These are phyloP conservation scores for Danio kyathit DNA, from an alignment of 2,797 vertebrate species.

Conservation along the genomic window DNA sequence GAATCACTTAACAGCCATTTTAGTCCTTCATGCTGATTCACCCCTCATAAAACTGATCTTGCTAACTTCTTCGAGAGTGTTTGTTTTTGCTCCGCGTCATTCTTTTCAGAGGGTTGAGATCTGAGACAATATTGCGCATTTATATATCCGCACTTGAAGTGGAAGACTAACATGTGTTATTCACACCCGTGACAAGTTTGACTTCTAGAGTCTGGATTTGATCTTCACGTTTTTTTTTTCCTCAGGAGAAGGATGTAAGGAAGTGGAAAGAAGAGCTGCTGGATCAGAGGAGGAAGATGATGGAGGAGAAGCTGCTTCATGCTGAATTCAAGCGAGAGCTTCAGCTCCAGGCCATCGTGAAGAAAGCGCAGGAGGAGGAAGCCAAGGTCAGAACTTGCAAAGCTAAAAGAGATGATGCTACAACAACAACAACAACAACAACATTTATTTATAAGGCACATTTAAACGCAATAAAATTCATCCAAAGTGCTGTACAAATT, in stretches of 20 bases:
- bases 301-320: conserved; percentile 97
- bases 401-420: background rate
- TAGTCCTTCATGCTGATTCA: conserved; percentile 12
- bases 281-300: conserved; percentile 95
- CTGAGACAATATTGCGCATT: conserved; percentile 72
- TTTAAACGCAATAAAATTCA: no score
- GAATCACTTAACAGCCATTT: conserved; percentile 69
- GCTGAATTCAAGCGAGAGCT: conserved; percentile 97
- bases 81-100: conserved; percentile 74
- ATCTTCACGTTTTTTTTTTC: conserved; percentile 27
- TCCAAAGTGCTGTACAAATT: no score
- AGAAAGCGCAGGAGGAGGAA: conserved; percentile 98
- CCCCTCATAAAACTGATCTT: conserved; percentile 4
- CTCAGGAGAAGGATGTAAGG: conserved; percentile 95
- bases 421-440: no score
- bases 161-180: conserved; percentile 67
- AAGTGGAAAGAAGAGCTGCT: conserved; percentile 98
- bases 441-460: no score
- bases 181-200: conserved; percentile 43
- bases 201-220: background rate
- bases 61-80: conserved; percentile 49
- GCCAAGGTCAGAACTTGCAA: conserved; percentile 84
- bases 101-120: conserved; percentile 68
- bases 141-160: conserved; percentile 72
- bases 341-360: conserved; percentile 97